These are phyloP conservation scores for Anoplius nigerrimus DNA, from an alignment of 2,888 invertebrate species.

Conservation along the genomic window DNA sequence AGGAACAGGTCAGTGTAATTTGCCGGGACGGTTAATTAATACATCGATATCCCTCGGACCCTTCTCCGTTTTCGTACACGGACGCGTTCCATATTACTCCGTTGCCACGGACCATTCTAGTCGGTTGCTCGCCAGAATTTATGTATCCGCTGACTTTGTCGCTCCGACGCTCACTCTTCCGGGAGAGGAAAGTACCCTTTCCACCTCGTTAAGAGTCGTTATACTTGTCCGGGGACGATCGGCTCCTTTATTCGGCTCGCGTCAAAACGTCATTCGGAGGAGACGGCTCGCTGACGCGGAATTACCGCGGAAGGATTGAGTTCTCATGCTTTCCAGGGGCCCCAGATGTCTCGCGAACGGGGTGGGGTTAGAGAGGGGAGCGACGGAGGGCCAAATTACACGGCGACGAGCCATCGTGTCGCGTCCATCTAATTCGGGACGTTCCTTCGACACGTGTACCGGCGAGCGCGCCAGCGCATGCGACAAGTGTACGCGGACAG, in stretches of 20 bases:
- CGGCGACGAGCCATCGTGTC: conserved; percentile 5
- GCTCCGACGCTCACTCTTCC: no score
- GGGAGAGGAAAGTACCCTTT: no score
- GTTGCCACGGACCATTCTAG: neutral
- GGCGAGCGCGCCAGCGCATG: conserved; percentile 17
- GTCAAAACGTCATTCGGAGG: no score
- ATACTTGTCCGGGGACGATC: no score
- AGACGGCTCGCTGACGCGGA: no score
- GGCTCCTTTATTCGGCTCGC: no score
- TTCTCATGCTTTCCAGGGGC: neutral
- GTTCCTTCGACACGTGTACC: conserved; percentile 42
- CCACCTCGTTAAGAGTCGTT: no score
- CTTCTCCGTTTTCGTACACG: no score
- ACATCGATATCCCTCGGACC: conserved; percentile 1
- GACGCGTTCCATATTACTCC: neutral
- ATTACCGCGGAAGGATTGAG: no score
- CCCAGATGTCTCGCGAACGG: neutral
- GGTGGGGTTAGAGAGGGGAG: no score
- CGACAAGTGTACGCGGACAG: conserved; percentile 23
- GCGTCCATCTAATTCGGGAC: conserved; percentile 43
- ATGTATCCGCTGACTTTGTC: no score
- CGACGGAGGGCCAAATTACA: conserved; percentile 24
- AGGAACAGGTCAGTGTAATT: conserved; percentile 18
- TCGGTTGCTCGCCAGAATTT: neutral
- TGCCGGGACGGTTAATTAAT: neutral